Evolutionary conservation across 2,888 invertebrate species (phyloP), one percentile per base, ranked within the genome.

Genomic region (Caenorhabditis sp.): DNA sequence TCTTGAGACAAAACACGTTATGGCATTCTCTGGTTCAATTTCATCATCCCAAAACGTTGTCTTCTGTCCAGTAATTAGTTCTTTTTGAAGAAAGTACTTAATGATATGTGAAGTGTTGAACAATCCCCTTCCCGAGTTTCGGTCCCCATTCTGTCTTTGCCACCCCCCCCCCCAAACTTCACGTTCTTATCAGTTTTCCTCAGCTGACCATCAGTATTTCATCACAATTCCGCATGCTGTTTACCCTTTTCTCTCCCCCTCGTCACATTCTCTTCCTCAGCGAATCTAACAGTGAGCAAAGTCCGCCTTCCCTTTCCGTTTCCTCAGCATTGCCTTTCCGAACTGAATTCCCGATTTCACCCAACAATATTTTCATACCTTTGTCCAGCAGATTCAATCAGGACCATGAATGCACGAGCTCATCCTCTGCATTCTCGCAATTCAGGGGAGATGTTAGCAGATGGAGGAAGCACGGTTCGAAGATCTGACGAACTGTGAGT

Each of bases 211-310:
- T 13, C 40, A 13, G 6, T 40, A 40, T 40, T 40, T 40, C 47
- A 47, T 47, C 47, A 47, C n/a, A n/a, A n/a, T n/a, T n/a, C 47
- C 47, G 8, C 47, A 20, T 47, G 47, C 2, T 47, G 47, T 47
- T 47, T 47, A 47, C 47, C 18, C n/a, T 20, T 15, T 40, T 9
- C 40, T 40, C 13, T 15, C 40, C 40, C 15, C 40, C 13, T n/a
- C n/a, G n/a, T 32, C 32, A 32, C 32, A n/a, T 20, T n/a, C 5
- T 18, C 4, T 47, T 47, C 47, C 47, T 47, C 47, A 47, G 2
- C 15, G 40, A 6, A 40, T 18, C 47, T 47, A 47, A 47, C 47
- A 18, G 8, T 47, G 47, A 47, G 47, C 47, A 47, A 47, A 32
- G 9, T 9, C 47, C 6, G 40, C 13, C 32, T 32, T 9, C 32